Percentiles rank a stretch among this genome's conserved stretches.
Evolutionary conservation across 2,888 invertebrate species (phyloP).

Genomic region (Diachrysia chrysitis): DNA sequence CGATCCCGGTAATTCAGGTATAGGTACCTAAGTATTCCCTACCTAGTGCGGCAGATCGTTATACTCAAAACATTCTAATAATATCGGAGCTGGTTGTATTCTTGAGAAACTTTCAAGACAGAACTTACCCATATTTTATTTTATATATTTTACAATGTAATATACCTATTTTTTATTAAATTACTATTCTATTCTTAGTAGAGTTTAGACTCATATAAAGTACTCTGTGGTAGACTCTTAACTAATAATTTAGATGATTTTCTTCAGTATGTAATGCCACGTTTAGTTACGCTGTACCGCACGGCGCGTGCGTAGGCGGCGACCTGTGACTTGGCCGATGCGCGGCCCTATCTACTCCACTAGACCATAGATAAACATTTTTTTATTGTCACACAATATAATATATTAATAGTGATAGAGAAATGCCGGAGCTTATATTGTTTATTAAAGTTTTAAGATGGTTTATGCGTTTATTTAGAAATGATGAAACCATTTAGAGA

Average conservation of each 20-base stretch:
- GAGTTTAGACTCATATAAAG: too few relatives aligned
- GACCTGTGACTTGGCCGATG: slow-evolving; percentile 57
- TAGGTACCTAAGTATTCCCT: too few relatives aligned
- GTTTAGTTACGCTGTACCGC: slow-evolving; percentile 39
- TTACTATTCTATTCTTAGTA: not conserved
- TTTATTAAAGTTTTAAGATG: slow-evolving; percentile 1
- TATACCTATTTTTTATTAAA: too few relatives aligned
- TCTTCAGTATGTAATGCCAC: not conserved
- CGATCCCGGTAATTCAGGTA: too few relatives aligned
- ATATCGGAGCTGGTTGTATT: too few relatives aligned
- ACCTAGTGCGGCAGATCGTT: too few relatives aligned
- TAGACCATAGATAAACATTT: slow-evolving; percentile 34
- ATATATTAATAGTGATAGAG: slow-evolving; percentile 34
- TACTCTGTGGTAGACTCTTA: not conserved
- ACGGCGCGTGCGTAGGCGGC: slow-evolving; percentile 57
- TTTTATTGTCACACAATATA: slow-evolving; percentile 33
- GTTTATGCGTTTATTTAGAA: not conserved
- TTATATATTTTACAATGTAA: too few relatives aligned
- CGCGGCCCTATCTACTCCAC: slow-evolving; percentile 34
- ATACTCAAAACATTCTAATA: too few relatives aligned
- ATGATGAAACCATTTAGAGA: not conserved
- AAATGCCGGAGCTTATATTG: slow-evolving; percentile 23
- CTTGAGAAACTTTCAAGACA: too few relatives aligned
- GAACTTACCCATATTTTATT: too few relatives aligned
- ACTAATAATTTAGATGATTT: not conserved